phyloP scores from a whole-genome alignment of 1,140 invertebrate species.

The Epicauta chinensis region DNA sequence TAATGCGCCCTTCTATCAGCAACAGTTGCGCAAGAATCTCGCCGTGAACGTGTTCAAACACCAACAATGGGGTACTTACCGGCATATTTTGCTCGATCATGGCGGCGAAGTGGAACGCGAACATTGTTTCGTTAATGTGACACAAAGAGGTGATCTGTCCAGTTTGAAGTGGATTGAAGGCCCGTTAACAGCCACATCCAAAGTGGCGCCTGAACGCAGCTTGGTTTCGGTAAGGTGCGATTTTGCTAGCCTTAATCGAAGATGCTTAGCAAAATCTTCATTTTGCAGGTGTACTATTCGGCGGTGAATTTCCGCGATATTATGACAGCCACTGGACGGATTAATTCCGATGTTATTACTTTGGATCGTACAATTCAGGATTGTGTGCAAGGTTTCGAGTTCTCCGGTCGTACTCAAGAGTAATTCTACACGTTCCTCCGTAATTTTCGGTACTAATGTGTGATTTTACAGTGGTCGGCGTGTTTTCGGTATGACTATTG shows the following conservation, averaged over 20 bases:
- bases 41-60: conserved; percentile 59
- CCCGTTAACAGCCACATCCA: conserved; percentile 33
- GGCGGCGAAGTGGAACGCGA: conserved; percentile 42
- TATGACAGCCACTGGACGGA: conserved; percentile 69
- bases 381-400: conserved; percentile 68
- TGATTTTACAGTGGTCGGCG: conserved; percentile 49
- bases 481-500: conserved; percentile 62
- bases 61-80: conserved; percentile 59
- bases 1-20: conserved; percentile 54
- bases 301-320: conserved; percentile 73
- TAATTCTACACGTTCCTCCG: too few relatives aligned
- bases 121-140: conserved; percentile 73
- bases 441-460: neutral
- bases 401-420: conserved; percentile 48
- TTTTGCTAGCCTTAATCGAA: too few relatives aligned
- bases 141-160: conserved; percentile 76
- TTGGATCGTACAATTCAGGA: conserved; percentile 53
- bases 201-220: neutral
- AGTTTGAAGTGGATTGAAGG: conserved; percentile 78
- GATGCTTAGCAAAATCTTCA: neutral
- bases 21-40: conserved; percentile 55
- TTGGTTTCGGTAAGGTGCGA: neutral
- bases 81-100: conserved; percentile 25
- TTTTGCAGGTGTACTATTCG: conserved; percentile 52
- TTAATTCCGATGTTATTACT: conserved; percentile 55